Evolutionary conservation across 1,140 invertebrate species (phyloP), one percentile per base, ranked within the genome.

Genomic region (Sinonovacula constricta): DNA sequence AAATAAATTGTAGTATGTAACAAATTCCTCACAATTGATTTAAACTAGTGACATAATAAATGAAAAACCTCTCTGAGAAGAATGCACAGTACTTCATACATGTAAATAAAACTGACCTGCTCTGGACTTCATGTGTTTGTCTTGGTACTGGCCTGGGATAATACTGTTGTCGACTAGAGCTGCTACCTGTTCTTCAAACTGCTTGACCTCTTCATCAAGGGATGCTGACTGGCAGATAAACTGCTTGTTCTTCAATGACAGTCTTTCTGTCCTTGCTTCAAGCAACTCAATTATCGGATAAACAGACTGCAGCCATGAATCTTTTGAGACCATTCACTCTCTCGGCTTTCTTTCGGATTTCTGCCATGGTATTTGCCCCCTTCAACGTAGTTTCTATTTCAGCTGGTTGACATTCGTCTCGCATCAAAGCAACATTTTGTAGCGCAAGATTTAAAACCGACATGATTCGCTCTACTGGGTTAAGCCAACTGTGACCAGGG

Each of bases 381-480:
- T 49, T 66, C 10, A 57, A 31, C 51, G 4, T 28, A 28, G 18
- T 24, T 76, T 63, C 14, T 15, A 36, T 5, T 66, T 68, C 54
- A 54, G 36, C 62, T 12, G 28, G 22, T 22, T 65, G 15, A 24
- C 18, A 26, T 56, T 66, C 31, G 24, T 66, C 33, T 62, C 76
- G 57, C 14, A 14, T 57, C 24, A 57, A n/a, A 33, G 63, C 74
- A 24, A 34, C 33, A 57, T 74, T 65, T 56, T 77, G 79, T 31
- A 77, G 49, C n/a, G 26, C 79, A 45, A 65, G 24, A 53, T 81
- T 81, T 33, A 77, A 28, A 7, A 81, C 57, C 15, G 65, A 69
- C 79, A 81, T 81, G 1, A 70, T 59, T 31, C 79, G 39, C 51
- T 81, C 74, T 39, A 57, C 67, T 39, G 79, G 79, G 54, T 77